Percentiles rank a stretch among this genome's conserved stretches.
Conservation (phyloP, 2,113 vertebrate species). For the Leptocoma aspasia region DNA sequence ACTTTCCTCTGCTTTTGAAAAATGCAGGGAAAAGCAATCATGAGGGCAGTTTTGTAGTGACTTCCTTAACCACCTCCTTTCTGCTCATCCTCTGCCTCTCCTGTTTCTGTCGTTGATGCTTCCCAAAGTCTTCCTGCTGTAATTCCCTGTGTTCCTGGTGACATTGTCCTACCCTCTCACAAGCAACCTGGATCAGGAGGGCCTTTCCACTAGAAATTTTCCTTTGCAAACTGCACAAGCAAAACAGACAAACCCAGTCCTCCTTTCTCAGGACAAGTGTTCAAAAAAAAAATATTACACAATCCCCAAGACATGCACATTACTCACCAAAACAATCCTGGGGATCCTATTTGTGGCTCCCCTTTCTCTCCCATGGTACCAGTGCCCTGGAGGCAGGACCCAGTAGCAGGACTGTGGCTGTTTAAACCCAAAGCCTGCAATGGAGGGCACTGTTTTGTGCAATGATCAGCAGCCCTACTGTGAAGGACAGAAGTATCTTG, state of each 20-base stretch:
- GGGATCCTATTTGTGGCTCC: neutral
- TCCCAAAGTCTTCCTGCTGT: neutral
- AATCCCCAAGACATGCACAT: neutral
- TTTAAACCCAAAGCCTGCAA: neutral
- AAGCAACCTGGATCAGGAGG: neutral
- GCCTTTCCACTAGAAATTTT: neutral
- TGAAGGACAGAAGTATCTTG: neutral
- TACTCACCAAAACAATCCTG: conserved; percentile 7
- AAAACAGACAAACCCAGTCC: neutral
- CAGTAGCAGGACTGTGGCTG: neutral
- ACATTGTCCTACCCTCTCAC: neutral
- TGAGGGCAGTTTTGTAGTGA: neutral
- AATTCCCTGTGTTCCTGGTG: neutral
- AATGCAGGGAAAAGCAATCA: neutral
- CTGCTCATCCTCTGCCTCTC: neutral
- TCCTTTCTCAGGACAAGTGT: neutral
- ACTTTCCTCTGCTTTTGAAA: neutral
- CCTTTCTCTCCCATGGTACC: neutral
- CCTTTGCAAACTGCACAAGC: neutral
- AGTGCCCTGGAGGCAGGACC: neutral
- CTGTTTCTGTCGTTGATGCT: neutral
- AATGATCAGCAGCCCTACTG: neutral
- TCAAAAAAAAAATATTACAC: neutral
- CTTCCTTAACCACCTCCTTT: neutral
- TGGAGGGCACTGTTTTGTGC: neutral